Evolutionary conservation across 2,888 invertebrate genomes (phyloP), one percentile per base, ranked within the genome.

Genomic region (Hemistola chrysoprasaria): DNA sequence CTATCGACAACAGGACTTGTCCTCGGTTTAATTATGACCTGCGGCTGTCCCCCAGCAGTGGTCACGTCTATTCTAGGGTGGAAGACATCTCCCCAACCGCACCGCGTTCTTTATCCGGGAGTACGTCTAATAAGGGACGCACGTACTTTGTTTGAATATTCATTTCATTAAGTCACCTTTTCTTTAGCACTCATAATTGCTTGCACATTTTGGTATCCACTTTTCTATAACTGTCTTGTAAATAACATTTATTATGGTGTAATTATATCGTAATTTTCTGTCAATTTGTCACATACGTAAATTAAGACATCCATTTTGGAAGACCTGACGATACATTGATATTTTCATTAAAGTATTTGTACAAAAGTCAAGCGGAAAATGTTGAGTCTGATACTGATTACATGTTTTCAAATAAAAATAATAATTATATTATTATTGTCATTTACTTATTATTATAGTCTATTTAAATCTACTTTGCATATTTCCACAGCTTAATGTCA

Each of bases 1-100:
- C 92, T 52, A 92, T 92, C 61, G 92, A 92, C 69, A 86, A 87
- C 71, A 83, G 83, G 65, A 77, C 78, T 69, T 87, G 87, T 81
- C 78, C 87, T 66, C 86, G 88, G 70, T 86, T 87, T 87, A 88
- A 88, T 88, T 87, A 87, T 82, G 88, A 88, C 86, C 79, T 87
- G 61, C 71, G 86, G 86, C 78, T 84, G 45, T 86, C 88, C 66
- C 88, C 88, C 53, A 82, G 80, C 69, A 86, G 74, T 64, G 87
- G 88, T 78, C 88, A 88, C 78, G 86, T 87, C 60, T 88, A 88
- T 72, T 88, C 88, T 65, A 82, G 88, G 73, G 88, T 88, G 58
- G 88, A 88, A 33, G 88, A 88, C 68, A 79, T 86, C 65, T 86
- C 88, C 46, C 86, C 88, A 11, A 78, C 74, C 38, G 73, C 79